Evolutionary conservation across 1,140 invertebrate species (phyloP), one percentile per base, ranked within the genome.

Genomic region (Lysiphlebus fabarum): DNA sequence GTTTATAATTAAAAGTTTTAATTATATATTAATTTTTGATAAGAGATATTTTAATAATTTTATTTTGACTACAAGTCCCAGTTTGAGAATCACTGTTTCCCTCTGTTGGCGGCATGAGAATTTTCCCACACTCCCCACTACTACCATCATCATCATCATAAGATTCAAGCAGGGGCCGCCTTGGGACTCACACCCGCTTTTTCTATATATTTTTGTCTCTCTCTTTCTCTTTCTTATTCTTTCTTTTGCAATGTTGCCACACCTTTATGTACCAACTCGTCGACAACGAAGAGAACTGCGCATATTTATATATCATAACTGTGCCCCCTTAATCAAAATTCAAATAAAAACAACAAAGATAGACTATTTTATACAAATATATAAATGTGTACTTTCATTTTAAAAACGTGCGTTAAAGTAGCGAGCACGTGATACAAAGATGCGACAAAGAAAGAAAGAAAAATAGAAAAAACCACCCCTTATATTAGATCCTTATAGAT

Each of bases 51-150:
- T 26, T 26, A 4, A 26, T 26, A 26, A 26, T 26, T 2, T 26
- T 26, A 26, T 26, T 26, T 26, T 26, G 17, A 4, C 4, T 26
- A 42, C 44, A 50, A 58, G 56, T 56, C 43, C 43, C 55, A 33
- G 59, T 56, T 70, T 76, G 73, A 75, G 71, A 68, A 55, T 67
- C 74, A 42, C 70, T 69, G 67, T 47, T 58, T 36, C 47, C 57
- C 71, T 68, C 68, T 68, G 68, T 73, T 69, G 67, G 67, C 71
- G 73, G 73, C 76, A 76, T 78, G 76, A 77, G 76, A 77, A 78
- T 77, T 77, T 78, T 78, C 76, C 76, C 76, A 78, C 76, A 77
- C 72, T 77, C 73, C 72, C 75, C 74, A 72, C 72, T 49, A 58
- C 44, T 49, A 58, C 44, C 63, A 63, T 61, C 48, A 59, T 59